phyloP scores from a whole-genome alignment of 2,888 invertebrate species.

The Lysandra coridon region DNA sequence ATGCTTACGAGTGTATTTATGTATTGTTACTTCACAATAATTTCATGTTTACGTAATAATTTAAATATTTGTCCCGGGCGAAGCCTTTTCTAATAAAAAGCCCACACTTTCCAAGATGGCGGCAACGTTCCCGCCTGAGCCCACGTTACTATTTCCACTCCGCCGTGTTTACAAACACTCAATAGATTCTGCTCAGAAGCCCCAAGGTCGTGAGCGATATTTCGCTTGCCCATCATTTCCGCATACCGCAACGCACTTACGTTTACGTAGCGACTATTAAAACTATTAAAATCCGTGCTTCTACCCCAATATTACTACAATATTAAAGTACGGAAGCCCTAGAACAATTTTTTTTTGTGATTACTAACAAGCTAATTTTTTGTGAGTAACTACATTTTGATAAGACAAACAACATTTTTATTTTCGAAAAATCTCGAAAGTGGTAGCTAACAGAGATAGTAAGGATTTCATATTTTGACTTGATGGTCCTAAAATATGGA shows the following conservation, averaged over 20 bases:
- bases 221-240: not conserved
- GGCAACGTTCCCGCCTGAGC: not conserved
- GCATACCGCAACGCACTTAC: not conserved
- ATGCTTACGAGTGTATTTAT: too few relatives aligned
- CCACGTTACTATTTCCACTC: slow-evolving; percentile 20
- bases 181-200: not conserved
- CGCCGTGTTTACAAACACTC: slow-evolving; percentile 27
- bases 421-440: too few relatives aligned
- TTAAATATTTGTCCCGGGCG: not conserved
- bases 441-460: too few relatives aligned
- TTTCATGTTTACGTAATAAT: not conserved
- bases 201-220: not conserved
- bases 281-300: too few relatives aligned
- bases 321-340: too few relatives aligned
- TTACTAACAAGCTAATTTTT: too few relatives aligned
- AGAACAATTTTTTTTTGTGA: too few relatives aligned
- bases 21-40: not conserved
- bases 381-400: too few relatives aligned
- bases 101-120: not conserved
- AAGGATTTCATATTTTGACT: too few relatives aligned
- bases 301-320: not conserved
- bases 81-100: not conserved
- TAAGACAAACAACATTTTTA: too few relatives aligned
- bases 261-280: too few relatives aligned
- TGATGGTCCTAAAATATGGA: too few relatives aligned